Evolutionary conservation across 2,888 invertebrate species (phyloP), one percentile per base, ranked within the genome.

Genomic region (Oxycera nigricornis): DNA sequence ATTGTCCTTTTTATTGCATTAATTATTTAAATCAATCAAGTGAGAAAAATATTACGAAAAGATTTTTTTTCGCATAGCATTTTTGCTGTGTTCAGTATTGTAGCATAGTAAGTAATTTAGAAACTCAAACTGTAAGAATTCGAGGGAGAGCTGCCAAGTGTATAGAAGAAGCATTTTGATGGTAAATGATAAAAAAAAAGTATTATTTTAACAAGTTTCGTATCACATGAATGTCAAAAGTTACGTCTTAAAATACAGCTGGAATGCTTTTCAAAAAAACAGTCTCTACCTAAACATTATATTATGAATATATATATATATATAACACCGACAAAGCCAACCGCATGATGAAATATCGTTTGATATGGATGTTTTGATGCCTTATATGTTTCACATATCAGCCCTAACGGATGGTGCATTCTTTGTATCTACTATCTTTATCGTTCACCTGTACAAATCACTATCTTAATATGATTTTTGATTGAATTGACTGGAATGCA

Each of bases 141-240:
- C 20, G 62, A 17, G 31, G n/a, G n/a, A 70, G 68, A 70, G 68
- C 68, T 70, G 68, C 68, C 68, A 70, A 31, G 68, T 70, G 68
- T 70, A 70, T 52, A 9, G 20, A 39, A 41, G 39, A 62, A 62
- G 14, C 26, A 59, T 30, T 1, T 1, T 28, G n/a, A 59, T 30
- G 26, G 17, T 30, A 28, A 59, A 30, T 11, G 62, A 11, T 59
- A 14, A 11, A 59, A 62, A 62, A 11, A 3, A 14, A 26, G 14
- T 20, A 35, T 41, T 24, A n/a, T n/a, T 67, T 67, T 67, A 67
- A 67, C 67, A 67, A 67, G 67, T 67, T 67, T 46, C 41, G 67
- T 67, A 67, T 67, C 41, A 35, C 11, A 46, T 17, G 14, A 17
- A 62, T 20, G 55, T 55, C 55, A 55, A 20, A 55, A n/a, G 46